phyloP scores from a whole-genome alignment of 2,113 vertebrate genomes.

The Zosterops borbonicus region DNA sequence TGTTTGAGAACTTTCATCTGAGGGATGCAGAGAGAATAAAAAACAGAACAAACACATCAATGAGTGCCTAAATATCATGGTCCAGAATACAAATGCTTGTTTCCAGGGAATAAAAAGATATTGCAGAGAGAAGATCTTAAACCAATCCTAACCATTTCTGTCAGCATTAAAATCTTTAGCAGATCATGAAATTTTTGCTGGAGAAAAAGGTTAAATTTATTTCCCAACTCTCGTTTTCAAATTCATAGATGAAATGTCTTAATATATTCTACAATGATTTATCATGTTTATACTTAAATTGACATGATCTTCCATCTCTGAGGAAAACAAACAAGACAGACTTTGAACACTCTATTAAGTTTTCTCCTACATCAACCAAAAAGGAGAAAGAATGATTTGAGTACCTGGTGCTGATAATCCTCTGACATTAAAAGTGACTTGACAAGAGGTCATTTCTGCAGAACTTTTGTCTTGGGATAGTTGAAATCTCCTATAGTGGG shows the following conservation, averaged over 20 bases:
- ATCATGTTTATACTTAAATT: background rate
- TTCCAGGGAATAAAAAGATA: background rate
- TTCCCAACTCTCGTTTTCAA: background rate
- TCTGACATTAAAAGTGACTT: constrained; percentile 84
- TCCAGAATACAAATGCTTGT: background rate
- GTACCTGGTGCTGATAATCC: constrained; percentile 87
- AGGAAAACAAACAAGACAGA: background rate
- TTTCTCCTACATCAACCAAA: background rate
- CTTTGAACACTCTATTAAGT: background rate
- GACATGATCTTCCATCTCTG: background rate
- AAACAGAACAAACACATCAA: background rate
- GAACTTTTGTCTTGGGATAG: background rate
- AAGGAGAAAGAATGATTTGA: background rate
- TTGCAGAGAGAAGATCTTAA: background rate
- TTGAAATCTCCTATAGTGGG: background rate
- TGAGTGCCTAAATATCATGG: background rate
- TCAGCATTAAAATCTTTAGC: background rate
- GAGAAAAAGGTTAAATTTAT: background rate
- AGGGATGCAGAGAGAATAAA: background rate
- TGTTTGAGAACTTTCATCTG: background rate
- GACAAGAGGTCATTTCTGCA: constrained; percentile 82
- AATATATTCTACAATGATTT: background rate
- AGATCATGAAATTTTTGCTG: background rate
- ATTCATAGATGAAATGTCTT: background rate
- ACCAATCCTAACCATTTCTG: background rate